phyloP scores from a whole-genome alignment of 2,797 vertebrate genomes.

The Centroberyx gerrardi region DNA sequence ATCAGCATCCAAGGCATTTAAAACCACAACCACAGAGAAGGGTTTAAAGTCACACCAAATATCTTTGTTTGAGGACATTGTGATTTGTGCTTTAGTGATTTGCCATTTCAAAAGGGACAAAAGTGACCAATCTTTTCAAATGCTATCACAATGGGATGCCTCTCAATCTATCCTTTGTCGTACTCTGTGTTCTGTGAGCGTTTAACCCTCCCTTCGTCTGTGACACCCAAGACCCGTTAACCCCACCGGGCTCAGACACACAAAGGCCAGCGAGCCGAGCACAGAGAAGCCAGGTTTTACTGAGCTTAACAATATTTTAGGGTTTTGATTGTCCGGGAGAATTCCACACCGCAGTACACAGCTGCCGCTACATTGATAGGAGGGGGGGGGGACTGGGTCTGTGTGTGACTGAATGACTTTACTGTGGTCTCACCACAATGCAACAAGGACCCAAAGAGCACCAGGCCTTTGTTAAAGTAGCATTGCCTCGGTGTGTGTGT shows the following conservation, averaged over 20 bases:
- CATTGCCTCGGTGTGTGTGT: neutral
- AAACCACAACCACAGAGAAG: conserved; percentile 36
- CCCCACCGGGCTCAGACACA: conserved; percentile 62
- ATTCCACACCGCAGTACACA: conserved; percentile 70
- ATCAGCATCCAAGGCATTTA: conserved; percentile 66
- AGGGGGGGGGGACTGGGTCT: conserved; percentile 20
- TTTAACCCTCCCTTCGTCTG: conserved; percentile 65
- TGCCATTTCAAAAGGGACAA: conserved; percentile 76
- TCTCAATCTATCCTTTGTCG: conserved; percentile 71
- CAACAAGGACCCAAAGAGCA: conserved; percentile 62
- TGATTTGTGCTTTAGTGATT: conserved; percentile 72
- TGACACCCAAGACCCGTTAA: conserved; percentile 78
- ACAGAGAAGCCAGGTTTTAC: conserved; percentile 56
- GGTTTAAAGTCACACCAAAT: conserved; percentile 65
- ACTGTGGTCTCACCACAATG: conserved; percentile 48
- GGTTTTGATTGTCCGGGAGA: conserved; percentile 61
- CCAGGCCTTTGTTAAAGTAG: conserved; percentile 60
- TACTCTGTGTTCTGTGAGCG: conserved; percentile 61
- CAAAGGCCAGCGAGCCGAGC: conserved; percentile 58
- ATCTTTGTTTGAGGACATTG: conserved; percentile 72
- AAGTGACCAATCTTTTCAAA: conserved; percentile 77
- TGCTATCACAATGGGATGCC: conserved; percentile 66
- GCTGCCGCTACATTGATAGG: conserved; percentile 59
- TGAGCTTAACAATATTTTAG: conserved; percentile 69
- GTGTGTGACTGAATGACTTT: conserved; percentile 54